Percentiles rank a stretch among this genome's conserved stretches.
These are phyloP conservation scores for Fragum sueziense DNA, from an alignment of 2,888 invertebrate genomes.

Conservation along the genomic window DNA sequence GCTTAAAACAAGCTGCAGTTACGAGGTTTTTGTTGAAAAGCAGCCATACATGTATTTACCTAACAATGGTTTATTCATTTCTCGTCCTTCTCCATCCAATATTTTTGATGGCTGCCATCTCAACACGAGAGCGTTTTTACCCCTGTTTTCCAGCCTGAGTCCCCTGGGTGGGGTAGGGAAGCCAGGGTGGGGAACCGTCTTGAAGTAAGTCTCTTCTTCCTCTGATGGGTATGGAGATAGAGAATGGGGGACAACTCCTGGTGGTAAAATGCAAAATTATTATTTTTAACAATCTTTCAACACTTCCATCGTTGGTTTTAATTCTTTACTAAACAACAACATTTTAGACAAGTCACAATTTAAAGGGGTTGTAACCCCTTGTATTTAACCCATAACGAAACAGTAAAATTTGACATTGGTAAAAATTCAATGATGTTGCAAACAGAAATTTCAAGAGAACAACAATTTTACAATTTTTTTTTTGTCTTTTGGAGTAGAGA, in stretches of 20 bases:
- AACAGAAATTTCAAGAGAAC: too few relatives aligned
- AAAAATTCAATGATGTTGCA: too few relatives aligned
- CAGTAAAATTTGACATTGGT: too few relatives aligned
- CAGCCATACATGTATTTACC: slow-evolving; percentile 57
- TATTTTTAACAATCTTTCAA: not conserved
- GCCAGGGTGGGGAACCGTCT: slow-evolving; percentile 71
- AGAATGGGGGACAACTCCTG: slow-evolving; percentile 75
- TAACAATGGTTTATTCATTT: slow-evolving; percentile 70
- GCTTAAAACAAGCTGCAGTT: too few relatives aligned
- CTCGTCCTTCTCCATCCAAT: slow-evolving; percentile 63
- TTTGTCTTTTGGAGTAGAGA: too few relatives aligned
- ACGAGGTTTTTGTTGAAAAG: not conserved
- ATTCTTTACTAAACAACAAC: not conserved
- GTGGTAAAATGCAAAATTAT: not conserved
- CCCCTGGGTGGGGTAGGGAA: slow-evolving; percentile 77
- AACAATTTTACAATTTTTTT: too few relatives aligned
- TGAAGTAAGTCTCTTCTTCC: slow-evolving; percentile 74
- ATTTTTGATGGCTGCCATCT: slow-evolving; percentile 75
- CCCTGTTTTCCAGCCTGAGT: slow-evolving; percentile 70
- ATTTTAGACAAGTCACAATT: not conserved
- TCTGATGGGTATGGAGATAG: slow-evolving; percentile 77
- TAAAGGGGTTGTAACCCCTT: not conserved
- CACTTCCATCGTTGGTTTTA: not conserved
- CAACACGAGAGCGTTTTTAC: slow-evolving; percentile 69
- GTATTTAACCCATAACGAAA: too few relatives aligned